Evolutionary conservation across 2,113 vertebrate species (phyloP).

Genomic region (Larimichthys polyactis): DNA sequence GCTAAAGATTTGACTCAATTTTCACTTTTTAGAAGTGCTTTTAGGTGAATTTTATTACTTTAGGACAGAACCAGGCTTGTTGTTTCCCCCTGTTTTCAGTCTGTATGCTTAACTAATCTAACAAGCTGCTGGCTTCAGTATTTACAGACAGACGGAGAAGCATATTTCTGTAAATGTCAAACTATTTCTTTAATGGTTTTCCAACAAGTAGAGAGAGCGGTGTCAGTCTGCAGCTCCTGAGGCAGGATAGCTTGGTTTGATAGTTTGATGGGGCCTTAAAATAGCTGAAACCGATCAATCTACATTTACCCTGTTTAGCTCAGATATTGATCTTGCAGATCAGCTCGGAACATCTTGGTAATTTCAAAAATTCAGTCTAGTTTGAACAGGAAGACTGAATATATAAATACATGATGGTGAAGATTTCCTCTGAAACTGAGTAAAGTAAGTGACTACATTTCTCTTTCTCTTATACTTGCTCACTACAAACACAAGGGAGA

Average conservation of each 20-base stretch:
- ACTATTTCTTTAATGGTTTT: background rate
- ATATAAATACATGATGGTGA: background rate
- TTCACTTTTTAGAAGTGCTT: background rate
- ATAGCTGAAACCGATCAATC: conserved; percentile 1
- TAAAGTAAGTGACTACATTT: background rate
- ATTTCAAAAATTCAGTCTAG: background rate
- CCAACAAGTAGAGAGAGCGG: background rate
- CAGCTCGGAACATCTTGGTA: background rate
- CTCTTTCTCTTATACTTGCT: background rate
- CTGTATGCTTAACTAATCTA: background rate
- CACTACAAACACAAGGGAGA: background rate
- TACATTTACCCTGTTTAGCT: background rate
- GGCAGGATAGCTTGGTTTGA: background rate
- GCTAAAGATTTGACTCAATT: too few species aligned
- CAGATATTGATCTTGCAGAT: conserved; percentile 7
- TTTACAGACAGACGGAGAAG: background rate
- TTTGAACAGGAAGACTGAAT: background rate
- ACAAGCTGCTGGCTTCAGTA: background rate
- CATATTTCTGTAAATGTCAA: background rate
- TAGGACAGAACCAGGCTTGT: background rate
- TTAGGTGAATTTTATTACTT: background rate
- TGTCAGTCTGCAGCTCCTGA: conserved; percentile 7
- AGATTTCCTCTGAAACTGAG: background rate
- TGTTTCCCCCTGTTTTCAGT: background rate
- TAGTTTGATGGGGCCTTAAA: background rate